Base-by-base conservation (phyloP, 2,113 vertebrate genomes). In the Ammodytes dubius region DNA sequence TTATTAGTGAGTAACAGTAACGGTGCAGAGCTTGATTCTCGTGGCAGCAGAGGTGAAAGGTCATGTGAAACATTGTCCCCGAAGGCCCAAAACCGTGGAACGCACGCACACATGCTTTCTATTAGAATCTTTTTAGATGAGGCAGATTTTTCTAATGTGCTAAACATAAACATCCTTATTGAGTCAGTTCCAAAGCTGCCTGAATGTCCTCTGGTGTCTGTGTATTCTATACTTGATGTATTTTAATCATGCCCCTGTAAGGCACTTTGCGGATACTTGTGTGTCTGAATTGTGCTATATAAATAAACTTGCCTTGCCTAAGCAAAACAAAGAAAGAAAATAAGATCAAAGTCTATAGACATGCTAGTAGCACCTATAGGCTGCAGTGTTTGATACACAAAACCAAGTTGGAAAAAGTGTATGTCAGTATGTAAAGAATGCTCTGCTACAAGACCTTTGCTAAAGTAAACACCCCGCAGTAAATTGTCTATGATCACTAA, bases 111-210 rank as follows among this genome's bases (percentile, higher is more conserved):
- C 77, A 87, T 87, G 88, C 39, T 88, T 91, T 61, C 63, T 45
- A 74, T 88, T 86, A 86, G 15, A 58, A 57, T 64, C 49, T 53
- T 67, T 27, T 60, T 66, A 57, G 46, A 65, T 67, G 47, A 74
- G 46, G 17, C 65, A 52, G 56, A 78, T 73, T 79, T 27, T 70
- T 74, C 57, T 56, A 74, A 79, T 77, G 78, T 70, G 50, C 67
- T 74, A 79, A 86, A 84, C 77, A 85, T 49, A 85, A 91, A 88
- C 86, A 86, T 88, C 65, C 82, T 77, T 27, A 50, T 59, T 78
- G 74, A 89, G 78, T 74, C 78, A 46, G 27, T 70, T 81, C 76
- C 73, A 77, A 70, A 69, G 40, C 14, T 59, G 40, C 52, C 14
- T 59, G 40, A 47, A 8, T 35, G 45, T 7, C 0, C 4, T 74